phyloP scores from a whole-genome alignment of 2,888 invertebrate genomes.

The Thelaira solivaga region DNA sequence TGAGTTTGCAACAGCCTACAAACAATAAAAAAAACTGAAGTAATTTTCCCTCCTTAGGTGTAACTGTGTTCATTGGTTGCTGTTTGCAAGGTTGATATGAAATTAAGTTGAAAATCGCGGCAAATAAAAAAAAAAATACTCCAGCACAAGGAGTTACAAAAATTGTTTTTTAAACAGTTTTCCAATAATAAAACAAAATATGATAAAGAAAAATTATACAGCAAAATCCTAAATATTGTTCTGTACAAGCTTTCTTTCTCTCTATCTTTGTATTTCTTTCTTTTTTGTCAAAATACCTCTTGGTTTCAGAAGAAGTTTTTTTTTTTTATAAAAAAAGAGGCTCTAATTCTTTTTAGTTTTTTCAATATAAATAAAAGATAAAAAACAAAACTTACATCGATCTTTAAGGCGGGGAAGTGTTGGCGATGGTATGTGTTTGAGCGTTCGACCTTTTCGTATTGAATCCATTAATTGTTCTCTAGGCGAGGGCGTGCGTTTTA shows the following conservation, averaged over 20 bases:
- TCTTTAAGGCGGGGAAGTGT: conserved; percentile 78
- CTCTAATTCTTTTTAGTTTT: too few species aligned
- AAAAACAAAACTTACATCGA: conserved; percentile 78
- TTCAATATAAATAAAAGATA: neutral
- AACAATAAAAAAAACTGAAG: conserved; percentile 1
- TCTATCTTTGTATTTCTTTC: too few species aligned
- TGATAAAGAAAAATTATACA: neutral
- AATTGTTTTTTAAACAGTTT: neutral
- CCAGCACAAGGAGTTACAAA: neutral
- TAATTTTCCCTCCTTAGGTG: conserved; percentile 28
- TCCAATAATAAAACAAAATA: neutral
- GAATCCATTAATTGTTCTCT: conserved; percentile 91
- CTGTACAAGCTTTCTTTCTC: too few species aligned
- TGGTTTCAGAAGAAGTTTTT: too few species aligned
- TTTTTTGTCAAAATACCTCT: too few species aligned
- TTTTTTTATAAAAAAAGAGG: too few species aligned
- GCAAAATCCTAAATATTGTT: too few species aligned
- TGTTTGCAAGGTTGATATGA: conserved; percentile 37
- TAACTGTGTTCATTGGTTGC: conserved; percentile 22
- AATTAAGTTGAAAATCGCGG: conserved; percentile 3
- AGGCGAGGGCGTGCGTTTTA: conserved; percentile 85
- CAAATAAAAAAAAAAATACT: conserved; percentile 17
- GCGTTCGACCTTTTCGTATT: conserved; percentile 85
- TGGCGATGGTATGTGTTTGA: conserved; percentile 80
- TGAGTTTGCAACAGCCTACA: conserved; percentile 10